Percentiles rank a stretch among this genome's conserved stretches.
phyloP scores from a whole-genome alignment of 2,797 vertebrate genomes.

The Parauchenoglanis ngamensis region DNA sequence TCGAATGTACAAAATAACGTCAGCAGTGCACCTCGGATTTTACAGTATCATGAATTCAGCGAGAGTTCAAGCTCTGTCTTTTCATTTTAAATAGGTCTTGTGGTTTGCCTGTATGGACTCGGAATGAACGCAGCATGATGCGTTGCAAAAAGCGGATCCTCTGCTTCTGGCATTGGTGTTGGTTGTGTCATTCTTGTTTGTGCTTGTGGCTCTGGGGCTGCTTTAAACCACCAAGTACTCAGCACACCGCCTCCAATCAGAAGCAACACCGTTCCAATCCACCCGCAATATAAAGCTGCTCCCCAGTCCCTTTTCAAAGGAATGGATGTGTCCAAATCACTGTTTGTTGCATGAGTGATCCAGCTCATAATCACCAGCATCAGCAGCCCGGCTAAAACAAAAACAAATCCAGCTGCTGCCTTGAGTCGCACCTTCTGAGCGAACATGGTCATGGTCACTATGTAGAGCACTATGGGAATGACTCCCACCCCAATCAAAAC shows the following conservation, averaged over 20 bases:
- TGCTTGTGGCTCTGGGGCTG: slow-evolving; percentile 28
- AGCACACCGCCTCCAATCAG: slow-evolving; percentile 80
- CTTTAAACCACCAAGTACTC: slow-evolving; percentile 75
- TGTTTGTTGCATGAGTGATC: slow-evolving; percentile 84
- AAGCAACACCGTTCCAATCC: slow-evolving; percentile 81
- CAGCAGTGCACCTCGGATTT: neutral
- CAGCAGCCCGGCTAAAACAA: slow-evolving; percentile 79
- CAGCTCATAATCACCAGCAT: slow-evolving; percentile 85
- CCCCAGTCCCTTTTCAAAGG: slow-evolving; percentile 84
- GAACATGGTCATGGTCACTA: slow-evolving; percentile 76
- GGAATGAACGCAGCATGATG: slow-evolving; percentile 67
- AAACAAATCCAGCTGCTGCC: slow-evolving; percentile 79
- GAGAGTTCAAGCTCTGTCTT: neutral
- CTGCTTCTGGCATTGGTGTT: slow-evolving; percentile 46
- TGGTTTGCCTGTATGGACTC: slow-evolving; percentile 58
- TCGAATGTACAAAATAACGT: neutral
- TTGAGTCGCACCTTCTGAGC: slow-evolving; percentile 75
- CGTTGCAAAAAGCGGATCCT: slow-evolving; percentile 69
- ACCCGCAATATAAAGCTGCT: slow-evolving; percentile 84
- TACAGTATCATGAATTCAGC: neutral
- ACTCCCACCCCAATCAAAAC: slow-evolving; percentile 77
- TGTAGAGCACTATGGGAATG: slow-evolving; percentile 73
- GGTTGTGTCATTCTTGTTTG: neutral
- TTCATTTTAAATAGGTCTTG: slow-evolving; percentile 12
- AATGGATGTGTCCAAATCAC: slow-evolving; percentile 81